These are phyloP conservation scores for Orthosia cruda DNA, from an alignment of 2,888 invertebrate genomes.

Conservation along the genomic window DNA sequence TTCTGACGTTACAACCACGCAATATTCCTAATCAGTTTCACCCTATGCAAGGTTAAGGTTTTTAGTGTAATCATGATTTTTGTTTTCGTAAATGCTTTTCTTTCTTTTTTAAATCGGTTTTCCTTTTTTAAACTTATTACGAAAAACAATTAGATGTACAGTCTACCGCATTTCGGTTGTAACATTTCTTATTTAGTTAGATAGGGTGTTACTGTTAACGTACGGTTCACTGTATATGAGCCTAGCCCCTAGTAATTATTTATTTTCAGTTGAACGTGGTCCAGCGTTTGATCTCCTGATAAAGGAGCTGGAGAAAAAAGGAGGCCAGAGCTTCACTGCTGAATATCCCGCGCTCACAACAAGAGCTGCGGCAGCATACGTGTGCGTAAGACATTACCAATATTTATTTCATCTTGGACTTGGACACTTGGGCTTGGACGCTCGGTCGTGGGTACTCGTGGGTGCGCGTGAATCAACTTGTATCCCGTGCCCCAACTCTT, in stretches of 20 bases:
- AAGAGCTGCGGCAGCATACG: constrained; percentile 77
- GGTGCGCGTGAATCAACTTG: too few species aligned
- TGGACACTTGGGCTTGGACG: too few species aligned
- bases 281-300: constrained; percentile 83
- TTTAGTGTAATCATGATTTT: too few species aligned
- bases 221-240: background rate
- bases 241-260: background rate
- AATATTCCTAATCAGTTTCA: background rate
- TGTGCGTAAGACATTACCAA: constrained; percentile 69
- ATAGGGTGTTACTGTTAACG: too few species aligned
- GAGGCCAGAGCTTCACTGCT: constrained; percentile 75
- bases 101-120: too few species aligned
- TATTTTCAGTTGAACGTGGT: constrained; percentile 80
- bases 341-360: constrained; percentile 64
- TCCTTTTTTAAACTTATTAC: background rate
- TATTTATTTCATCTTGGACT: background rate
- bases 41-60: background rate
- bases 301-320: constrained; percentile 74
- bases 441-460: too few species aligned
- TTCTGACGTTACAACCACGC: background rate
- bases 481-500: too few species aligned
- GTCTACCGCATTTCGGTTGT: background rate
- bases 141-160: too few species aligned
- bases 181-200: background rate
- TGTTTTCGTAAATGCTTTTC: too few species aligned